These are phyloP conservation scores for Vulpes lagopus DNA, from an alignment of 2,113 vertebrate species.

Conservation along the genomic window DNA sequence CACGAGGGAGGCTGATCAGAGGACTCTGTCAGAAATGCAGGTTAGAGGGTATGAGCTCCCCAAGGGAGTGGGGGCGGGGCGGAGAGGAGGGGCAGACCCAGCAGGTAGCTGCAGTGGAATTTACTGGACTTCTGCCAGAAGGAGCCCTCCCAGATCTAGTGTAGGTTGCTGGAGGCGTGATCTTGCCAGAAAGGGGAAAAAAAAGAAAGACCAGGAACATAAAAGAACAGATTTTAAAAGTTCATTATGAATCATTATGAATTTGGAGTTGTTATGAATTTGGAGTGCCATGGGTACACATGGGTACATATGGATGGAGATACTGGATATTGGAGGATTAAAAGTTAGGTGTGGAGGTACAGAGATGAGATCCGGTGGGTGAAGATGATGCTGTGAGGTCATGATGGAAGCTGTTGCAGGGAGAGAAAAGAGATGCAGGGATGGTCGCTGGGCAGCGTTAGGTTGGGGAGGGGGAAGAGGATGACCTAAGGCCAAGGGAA, in stretches of 20 bases:
- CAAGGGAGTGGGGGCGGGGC: rapidly evolving
- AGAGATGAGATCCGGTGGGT: not conserved
- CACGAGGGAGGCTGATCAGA: not conserved
- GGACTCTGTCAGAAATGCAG: not conserved
- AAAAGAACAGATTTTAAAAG: not conserved
- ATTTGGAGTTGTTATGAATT: not conserved
- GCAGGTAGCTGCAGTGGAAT: not conserved
- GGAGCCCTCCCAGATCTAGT: not conserved
- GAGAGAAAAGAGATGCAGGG: not conserved
- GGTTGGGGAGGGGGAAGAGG: not conserved
- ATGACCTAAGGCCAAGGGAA: not conserved
- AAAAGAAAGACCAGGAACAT: not conserved
- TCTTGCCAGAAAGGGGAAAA: not conserved
- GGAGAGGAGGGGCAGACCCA: not conserved
- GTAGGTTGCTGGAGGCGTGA: not conserved
- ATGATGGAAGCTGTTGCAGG: not conserved
- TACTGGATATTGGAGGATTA: not conserved
- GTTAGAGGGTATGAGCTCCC: not conserved
- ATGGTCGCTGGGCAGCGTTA: not conserved
- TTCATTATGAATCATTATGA: not conserved
- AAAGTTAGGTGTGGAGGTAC: not conserved
- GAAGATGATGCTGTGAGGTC: not conserved
- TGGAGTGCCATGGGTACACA: not conserved
- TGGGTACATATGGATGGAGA: not conserved
- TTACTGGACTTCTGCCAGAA: not conserved